These are phyloP conservation scores for Epistrophe grossulariae DNA, from an alignment of 2,888 invertebrate species.

Conservation along the genomic window DNA sequence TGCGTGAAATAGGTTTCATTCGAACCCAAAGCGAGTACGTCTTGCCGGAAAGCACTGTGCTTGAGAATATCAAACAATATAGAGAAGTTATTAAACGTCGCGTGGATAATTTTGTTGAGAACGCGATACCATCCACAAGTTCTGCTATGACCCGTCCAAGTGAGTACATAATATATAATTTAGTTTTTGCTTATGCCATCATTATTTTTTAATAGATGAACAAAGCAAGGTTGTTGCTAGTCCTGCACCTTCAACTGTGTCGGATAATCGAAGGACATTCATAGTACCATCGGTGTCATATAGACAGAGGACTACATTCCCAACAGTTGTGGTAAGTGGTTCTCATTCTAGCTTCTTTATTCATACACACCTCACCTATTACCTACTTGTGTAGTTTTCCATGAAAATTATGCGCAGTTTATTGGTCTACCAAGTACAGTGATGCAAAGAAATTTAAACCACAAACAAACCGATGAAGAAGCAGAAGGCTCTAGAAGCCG, in stretches of 20 bases:
- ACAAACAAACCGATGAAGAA: not conserved
- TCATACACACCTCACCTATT: not conserved
- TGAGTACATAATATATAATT: constrained; percentile 22
- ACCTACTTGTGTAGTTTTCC: constrained; percentile 27
- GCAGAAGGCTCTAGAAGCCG: not conserved
- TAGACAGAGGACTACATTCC: constrained; percentile 81
- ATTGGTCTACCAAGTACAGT: constrained; percentile 28
- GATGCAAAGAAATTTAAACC: constrained; percentile 24
- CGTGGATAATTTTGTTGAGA: constrained; percentile 58
- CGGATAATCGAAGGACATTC: constrained; percentile 48
- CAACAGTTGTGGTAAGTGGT: constrained; percentile 84
- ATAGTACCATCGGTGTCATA: constrained; percentile 79
- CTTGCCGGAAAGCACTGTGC: constrained; percentile 79
- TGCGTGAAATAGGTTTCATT: constrained; percentile 82
- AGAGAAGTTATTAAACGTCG: constrained; percentile 79
- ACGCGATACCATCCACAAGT: constrained; percentile 51
- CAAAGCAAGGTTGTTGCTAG: constrained; percentile 14
- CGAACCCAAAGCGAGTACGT: constrained; percentile 78
- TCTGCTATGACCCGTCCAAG: constrained; percentile 58
- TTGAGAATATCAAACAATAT: constrained; percentile 81
- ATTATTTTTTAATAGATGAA: constrained; percentile 55
- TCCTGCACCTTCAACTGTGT: constrained; percentile 41
- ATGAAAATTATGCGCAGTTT: constrained; percentile 41
- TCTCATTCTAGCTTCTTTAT: not conserved
- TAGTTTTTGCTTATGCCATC: not conserved